Evolutionary conservation across 2,888 invertebrate species (phyloP).

Genomic region (Siphlonurus alternatus): DNA sequence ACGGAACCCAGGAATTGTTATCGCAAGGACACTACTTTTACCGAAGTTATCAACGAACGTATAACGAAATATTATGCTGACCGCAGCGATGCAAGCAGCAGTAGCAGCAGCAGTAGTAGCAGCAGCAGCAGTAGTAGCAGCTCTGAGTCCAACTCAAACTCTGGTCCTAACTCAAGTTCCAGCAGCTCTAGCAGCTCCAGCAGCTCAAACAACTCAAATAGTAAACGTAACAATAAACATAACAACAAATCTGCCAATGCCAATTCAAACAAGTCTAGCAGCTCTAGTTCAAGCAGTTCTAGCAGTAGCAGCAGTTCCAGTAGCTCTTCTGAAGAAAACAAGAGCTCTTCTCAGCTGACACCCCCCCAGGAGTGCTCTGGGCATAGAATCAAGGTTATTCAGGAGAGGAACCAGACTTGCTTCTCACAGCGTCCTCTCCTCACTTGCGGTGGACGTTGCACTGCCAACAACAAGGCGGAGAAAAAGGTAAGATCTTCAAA

Average conservation of each 20-base stretch:
- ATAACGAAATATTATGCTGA: slow-evolving; percentile 16
- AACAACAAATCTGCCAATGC: too few relatives aligned
- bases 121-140: slow-evolving; percentile 12
- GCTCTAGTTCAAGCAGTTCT: too few relatives aligned
- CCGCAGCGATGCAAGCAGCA: slow-evolving; percentile 9
- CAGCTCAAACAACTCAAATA: too few relatives aligned
- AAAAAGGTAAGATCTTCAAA: too few relatives aligned
- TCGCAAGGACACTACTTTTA: slow-evolving; percentile 19
- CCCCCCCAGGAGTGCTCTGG: slow-evolving; percentile 13
- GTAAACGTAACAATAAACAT: too few relatives aligned
- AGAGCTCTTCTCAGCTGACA: not conserved
- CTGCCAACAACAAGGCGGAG: slow-evolving; percentile 25
- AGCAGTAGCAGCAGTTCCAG: too few relatives aligned
- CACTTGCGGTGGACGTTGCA: slow-evolving; percentile 35
- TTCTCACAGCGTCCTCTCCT: slow-evolving; percentile 39
- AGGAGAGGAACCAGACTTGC: slow-evolving; percentile 37
- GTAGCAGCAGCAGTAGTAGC: slow-evolving; percentile 24
- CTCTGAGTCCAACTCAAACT: slow-evolving; percentile 5
- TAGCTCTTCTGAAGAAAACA: not conserved
- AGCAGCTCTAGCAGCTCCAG: slow-evolving; percentile 3
- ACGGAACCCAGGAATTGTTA: slow-evolving; percentile 23
- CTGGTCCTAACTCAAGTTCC: not conserved
- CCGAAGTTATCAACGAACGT: slow-evolving; percentile 28
- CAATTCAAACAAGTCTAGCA: too few relatives aligned
- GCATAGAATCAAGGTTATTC: slow-evolving; percentile 22